Evolutionary conservation across 2,888 invertebrate species (phyloP).

Genomic region (Agelastica alni): DNA sequence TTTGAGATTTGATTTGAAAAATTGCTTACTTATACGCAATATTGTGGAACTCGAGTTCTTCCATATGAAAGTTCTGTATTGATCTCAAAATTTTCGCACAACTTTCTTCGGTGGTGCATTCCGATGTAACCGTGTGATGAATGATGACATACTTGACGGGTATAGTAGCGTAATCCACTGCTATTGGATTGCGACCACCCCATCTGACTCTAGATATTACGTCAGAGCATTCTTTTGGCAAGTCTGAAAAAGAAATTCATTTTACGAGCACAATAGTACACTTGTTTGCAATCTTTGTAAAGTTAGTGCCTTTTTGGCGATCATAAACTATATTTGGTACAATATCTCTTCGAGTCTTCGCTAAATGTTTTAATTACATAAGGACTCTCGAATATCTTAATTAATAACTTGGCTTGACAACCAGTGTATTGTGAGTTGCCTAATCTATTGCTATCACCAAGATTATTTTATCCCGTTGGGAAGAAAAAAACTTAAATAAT

Average conservation of each 20-base stretch:
- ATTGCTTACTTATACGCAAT: slow-evolving; percentile 64
- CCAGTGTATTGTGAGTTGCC: too few species aligned
- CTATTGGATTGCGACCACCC: slow-evolving; percentile 60
- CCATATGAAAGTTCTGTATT: slow-evolving; percentile 62
- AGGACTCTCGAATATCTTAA: too few species aligned
- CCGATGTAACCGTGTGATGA: slow-evolving; percentile 62
- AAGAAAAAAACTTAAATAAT: too few species aligned
- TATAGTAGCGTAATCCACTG: slow-evolving; percentile 60
- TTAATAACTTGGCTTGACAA: too few species aligned
- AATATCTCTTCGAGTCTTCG: too few species aligned
- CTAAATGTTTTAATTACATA: too few species aligned
- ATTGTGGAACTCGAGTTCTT: slow-evolving; percentile 59
- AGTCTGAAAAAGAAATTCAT: slow-evolving; percentile 30
- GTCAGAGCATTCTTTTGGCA: slow-evolving; percentile 56
- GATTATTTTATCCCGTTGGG: too few species aligned
- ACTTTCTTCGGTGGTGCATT: slow-evolving; percentile 54
- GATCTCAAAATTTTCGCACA: slow-evolving; percentile 56
- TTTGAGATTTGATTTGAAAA: not conserved
- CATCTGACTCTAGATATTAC: slow-evolving; percentile 64
- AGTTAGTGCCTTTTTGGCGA: too few species aligned
- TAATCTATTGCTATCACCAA: too few species aligned
- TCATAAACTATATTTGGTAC: too few species aligned
- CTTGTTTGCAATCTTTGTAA: too few species aligned
- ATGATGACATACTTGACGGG: slow-evolving; percentile 62
- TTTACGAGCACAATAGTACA: too few species aligned